Conservation (phyloP, 2,888 invertebrate species). For the Zygaena filipendulae region DNA sequence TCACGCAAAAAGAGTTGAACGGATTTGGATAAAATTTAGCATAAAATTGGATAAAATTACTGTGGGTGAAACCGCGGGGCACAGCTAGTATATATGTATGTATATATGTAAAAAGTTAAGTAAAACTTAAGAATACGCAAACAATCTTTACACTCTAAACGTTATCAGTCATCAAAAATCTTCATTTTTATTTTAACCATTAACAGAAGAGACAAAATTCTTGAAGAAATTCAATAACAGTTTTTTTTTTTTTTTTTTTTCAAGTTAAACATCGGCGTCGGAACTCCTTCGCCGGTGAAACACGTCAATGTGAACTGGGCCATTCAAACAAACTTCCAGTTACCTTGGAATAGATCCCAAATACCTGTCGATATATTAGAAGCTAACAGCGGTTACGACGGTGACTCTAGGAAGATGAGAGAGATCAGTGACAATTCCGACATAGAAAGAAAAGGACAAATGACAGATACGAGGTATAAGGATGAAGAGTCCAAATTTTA, state of each 20-base stretch:
- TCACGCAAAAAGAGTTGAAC: too few relatives aligned
- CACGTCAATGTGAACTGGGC: conserved; percentile 49
- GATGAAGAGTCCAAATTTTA: conserved; percentile 24
- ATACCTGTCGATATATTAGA: conserved; percentile 46
- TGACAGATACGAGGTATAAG: not conserved
- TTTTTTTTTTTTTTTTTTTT: too few relatives aligned
- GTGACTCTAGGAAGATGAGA: conserved; percentile 33
- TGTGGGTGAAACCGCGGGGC: too few relatives aligned
- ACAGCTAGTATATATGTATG: too few relatives aligned
- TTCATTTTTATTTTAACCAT: too few relatives aligned
- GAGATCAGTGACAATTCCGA: conserved; percentile 16
- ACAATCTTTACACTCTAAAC: too few relatives aligned
- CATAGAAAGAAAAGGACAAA: conserved; percentile 9
- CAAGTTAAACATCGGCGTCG: conserved; percentile 52
- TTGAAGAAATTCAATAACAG: not conserved
- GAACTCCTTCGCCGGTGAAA: conserved; percentile 40
- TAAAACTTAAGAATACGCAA: too few relatives aligned
- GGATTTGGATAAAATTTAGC: too few relatives aligned
- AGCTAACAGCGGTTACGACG: conserved; percentile 39
- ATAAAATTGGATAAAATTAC: too few relatives aligned
- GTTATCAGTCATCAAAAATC: too few relatives aligned
- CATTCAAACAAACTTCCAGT: conserved; percentile 54
- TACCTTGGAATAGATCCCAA: conserved; percentile 54
- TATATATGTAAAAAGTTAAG: too few relatives aligned
- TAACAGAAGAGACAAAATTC: too few relatives aligned